Evolutionary conservation across 2,888 invertebrate species (phyloP).

Genomic region (Melipona bicolor): DNA sequence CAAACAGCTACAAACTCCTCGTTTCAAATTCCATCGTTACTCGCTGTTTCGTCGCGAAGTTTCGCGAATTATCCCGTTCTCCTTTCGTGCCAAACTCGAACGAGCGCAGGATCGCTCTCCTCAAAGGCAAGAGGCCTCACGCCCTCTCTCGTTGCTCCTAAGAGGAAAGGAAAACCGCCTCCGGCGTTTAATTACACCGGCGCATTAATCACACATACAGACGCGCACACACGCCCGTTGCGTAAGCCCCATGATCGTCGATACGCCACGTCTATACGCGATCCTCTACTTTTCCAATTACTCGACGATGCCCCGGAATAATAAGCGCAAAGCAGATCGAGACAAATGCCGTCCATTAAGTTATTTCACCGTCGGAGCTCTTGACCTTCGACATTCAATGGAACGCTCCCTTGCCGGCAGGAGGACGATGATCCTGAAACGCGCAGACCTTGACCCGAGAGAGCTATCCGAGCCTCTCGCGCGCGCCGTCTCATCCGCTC

Average conservation of each 20-base stretch:
- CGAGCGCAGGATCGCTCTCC: background rate
- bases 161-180: conserved; percentile 32
- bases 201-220: conserved; percentile 54
- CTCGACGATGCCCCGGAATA: conserved; percentile 26
- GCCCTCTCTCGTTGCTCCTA: background rate
- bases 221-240: conserved; percentile 38
- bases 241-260: conserved; percentile 10
- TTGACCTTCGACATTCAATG: conserved; percentile 70
- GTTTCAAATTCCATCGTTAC: too few relatives aligned
- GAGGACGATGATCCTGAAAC: conserved; percentile 74
- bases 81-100: too few relatives aligned
- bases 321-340: conserved; percentile 51
- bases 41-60: too few relatives aligned
- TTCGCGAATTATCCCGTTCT: too few relatives aligned
- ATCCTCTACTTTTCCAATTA: conserved; percentile 53
- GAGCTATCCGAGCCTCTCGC: conserved; percentile 47
- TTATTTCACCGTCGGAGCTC: conserved; percentile 62
- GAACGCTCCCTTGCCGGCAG: conserved; percentile 58
- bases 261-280: conserved; percentile 27
- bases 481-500: conserved; percentile 44
- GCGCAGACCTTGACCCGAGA: conserved; percentile 72
- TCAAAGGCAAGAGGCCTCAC: background rate
- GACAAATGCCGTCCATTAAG: conserved; percentile 58
- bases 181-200: conserved; percentile 50
- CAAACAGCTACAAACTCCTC: too few relatives aligned